Percentiles rank a stretch among this genome's conserved stretches.
phyloP scores from a whole-genome alignment of 1,140 invertebrate species.

The Teleogryllus occipitalis region DNA sequence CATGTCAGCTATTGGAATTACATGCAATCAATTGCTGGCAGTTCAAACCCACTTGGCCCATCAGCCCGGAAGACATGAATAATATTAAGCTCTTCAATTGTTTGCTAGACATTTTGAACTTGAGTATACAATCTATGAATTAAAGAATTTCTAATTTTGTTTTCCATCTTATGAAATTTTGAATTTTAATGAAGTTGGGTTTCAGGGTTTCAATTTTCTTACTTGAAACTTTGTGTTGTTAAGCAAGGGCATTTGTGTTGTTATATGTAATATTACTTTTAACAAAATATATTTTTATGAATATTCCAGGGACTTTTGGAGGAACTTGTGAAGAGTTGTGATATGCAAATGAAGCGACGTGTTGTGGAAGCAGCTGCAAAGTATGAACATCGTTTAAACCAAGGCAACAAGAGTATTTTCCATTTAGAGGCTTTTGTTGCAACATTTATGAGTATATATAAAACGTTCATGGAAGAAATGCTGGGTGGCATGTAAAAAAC shows the following conservation, averaged over 20 bases:
- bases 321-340: slow-evolving; percentile 81
- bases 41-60: too few relatives aligned
- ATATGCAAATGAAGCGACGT: slow-evolving; percentile 78
- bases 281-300: background rate
- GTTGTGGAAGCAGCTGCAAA: slow-evolving; percentile 75
- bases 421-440: slow-evolving; percentile 96
- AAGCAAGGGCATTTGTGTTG: background rate
- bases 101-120: too few relatives aligned
- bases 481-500: slow-evolving; percentile 33
- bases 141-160: too few relatives aligned
- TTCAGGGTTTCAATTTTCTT: background rate
- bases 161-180: too few relatives aligned
- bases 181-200: too few relatives aligned
- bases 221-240: background rate
- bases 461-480: slow-evolving; percentile 67
- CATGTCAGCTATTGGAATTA: too few relatives aligned
- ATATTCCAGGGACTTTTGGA: slow-evolving; percentile 59
- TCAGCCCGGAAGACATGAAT: too few relatives aligned
- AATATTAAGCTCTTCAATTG: too few relatives aligned
- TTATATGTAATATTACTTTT: too few relatives aligned
- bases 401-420: slow-evolving; percentile 90
- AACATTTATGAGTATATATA: slow-evolving; percentile 92
- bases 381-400: slow-evolving; percentile 83
- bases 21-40: too few relatives aligned
- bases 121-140: too few relatives aligned